Base-by-base conservation (phyloP, 2,113 vertebrate genomes). In the Hoplias malabaricus region DNA sequence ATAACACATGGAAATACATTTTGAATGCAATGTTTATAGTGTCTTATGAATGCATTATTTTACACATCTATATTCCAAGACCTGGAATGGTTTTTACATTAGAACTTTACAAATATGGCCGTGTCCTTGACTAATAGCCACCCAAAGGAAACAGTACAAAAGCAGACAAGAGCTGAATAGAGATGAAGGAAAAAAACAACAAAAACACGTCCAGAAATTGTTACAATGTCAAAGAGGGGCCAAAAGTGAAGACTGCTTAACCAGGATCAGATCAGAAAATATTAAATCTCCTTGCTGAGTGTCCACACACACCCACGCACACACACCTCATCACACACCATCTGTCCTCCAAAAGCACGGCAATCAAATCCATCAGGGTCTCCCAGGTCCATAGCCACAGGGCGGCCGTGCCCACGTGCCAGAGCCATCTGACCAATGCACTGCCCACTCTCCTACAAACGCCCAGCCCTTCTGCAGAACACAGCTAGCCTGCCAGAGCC, bases 201-300 rank as follows among this genome's bases (percentile, higher is more conserved):
- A 70, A 65, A 54, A 57, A 82, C 42, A 80, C 75, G 54, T n/a
- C 57, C 23, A 42, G 69, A 33, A 63, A 72, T 72, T 13, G 40
- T 33, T 27, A 29, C 40, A 62, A 75, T 10, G 21, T 54, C 50
- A 19, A 62, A 78, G 13, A 50, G 4, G 40, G 53, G 63, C 33
- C 57, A 67, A 80, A 81, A 14, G 75, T 68, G 54, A 42, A 62
- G 38, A 62, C 73, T 36, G 81, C 77, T 84, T 65, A 77, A 78
- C 70, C 69, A 54, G 9, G 79, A 90, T 85, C 86, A 88, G 88
- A 87, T 90, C 87, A 90, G 69, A 71, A 82, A 81, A 86, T 84
- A 86, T 85, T 88, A 89, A 89, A 91, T 91, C 88, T 88, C 77
- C 86, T 84, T 88, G 84, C 85, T 90, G 83, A 74, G 81, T 85